Evolutionary conservation across 2,888 invertebrate genomes (phyloP).

Genomic region (Antheraea yamamai): DNA sequence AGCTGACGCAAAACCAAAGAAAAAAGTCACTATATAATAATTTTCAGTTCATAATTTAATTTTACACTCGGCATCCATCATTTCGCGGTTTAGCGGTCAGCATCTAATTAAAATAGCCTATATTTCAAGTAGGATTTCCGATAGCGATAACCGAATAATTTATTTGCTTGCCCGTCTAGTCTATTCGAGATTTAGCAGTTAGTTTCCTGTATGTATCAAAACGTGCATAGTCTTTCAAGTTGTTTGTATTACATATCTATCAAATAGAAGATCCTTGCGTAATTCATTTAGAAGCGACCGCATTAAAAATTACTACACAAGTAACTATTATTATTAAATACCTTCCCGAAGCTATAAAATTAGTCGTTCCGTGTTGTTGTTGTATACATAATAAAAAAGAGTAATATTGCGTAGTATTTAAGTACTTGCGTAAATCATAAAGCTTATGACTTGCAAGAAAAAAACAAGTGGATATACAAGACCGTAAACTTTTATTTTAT

Average conservation of each 20-base stretch:
- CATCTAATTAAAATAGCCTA: neutral
- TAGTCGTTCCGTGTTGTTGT: neutral
- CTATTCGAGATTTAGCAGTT: neutral
- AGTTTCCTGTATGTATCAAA: neutral
- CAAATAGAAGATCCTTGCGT: neutral
- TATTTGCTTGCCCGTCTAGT: neutral
- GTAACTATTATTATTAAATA: neutral
- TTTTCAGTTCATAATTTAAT: neutral
- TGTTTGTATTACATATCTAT: too few species aligned
- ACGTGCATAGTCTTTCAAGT: neutral
- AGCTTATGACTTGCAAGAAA: slow-evolving; percentile 40
- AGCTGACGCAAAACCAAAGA: neutral
- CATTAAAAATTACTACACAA: neutral
- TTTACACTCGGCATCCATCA: neutral
- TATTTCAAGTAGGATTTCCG: neutral
- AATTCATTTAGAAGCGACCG: neutral
- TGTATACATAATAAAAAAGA: neutral
- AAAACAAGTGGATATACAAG: slow-evolving; percentile 37
- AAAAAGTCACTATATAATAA: neutral
- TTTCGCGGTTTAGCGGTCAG: neutral
- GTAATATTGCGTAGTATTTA: slow-evolving; percentile 26
- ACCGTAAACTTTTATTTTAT: slow-evolving; percentile 57
- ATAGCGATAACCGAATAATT: neutral
- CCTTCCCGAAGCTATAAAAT: neutral
- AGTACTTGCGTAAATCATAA: slow-evolving; percentile 39